Conservation (phyloP, 1,140 invertebrate genomes). For the Drosophila seguyi region DNA sequence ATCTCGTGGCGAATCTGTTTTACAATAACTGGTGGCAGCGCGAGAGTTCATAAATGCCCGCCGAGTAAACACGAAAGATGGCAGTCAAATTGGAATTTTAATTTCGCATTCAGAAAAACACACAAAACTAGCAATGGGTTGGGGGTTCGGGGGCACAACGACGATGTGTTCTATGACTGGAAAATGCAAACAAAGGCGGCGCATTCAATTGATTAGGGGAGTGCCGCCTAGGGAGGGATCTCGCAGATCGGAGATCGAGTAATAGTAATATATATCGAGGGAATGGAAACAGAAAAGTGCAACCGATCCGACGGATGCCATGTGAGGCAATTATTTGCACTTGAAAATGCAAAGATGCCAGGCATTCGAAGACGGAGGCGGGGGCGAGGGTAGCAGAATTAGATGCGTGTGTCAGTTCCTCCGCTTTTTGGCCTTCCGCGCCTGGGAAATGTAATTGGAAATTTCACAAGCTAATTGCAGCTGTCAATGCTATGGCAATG, state of each 20-base stretch:
- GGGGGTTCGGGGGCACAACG: constrained; percentile 9
- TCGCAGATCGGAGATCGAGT: constrained; percentile 12
- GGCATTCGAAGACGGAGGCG: neutral
- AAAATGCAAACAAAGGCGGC: constrained; percentile 69
- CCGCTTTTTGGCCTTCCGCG: constrained; percentile 54
- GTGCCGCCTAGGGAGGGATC: constrained; percentile 22
- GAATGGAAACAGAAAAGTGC: constrained; percentile 44
- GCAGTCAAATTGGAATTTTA: constrained; percentile 75
- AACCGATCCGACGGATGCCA: constrained; percentile 49
- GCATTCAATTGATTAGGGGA: constrained; percentile 73
- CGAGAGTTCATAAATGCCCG: constrained; percentile 47
- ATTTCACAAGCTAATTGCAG: constrained; percentile 73
- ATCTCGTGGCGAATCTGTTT: constrained; percentile 33
- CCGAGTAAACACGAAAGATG: constrained; percentile 52
- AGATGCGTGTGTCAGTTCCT: constrained; percentile 43
- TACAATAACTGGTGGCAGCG: constrained; percentile 9
- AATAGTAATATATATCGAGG: constrained; percentile 20
- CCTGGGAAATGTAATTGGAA: constrained; percentile 52
- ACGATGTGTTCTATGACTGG: constrained; percentile 12
- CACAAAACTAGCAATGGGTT: constrained; percentile 38
- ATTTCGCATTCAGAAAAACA: constrained; percentile 72
- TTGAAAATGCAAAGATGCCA: constrained; percentile 60
- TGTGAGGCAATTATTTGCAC: constrained; percentile 58
- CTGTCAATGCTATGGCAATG: constrained; percentile 41
- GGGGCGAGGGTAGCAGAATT: constrained; percentile 12